These are phyloP conservation scores for Phyllotis vaccarum DNA, from an alignment of 2,797 vertebrate species.

Conservation along the genomic window DNA sequence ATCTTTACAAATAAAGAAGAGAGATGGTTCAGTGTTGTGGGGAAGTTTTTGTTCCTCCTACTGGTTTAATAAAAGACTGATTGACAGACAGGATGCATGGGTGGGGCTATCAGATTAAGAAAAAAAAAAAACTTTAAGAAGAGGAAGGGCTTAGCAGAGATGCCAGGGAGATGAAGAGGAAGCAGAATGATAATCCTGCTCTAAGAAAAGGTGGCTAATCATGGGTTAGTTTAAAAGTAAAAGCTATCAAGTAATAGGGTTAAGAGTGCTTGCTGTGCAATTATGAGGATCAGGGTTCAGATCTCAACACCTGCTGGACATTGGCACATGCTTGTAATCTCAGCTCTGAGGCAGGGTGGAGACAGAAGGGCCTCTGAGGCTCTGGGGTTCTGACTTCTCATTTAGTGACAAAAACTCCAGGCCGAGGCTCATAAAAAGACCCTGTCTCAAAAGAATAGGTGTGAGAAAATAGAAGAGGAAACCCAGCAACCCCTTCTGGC, in stretches of 20 bases:
- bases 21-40: too few species aligned
- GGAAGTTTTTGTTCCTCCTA: too few species aligned
- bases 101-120: too few species aligned
- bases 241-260: too few species aligned
- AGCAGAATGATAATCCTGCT: too few species aligned
- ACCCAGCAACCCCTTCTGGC: background rate
- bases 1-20: constrained; percentile 11
- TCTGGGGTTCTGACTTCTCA: background rate
- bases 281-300: background rate
- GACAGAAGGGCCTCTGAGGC: background rate
- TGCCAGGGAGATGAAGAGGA: too few species aligned
- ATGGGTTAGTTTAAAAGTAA: too few species aligned
- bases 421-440: background rate
- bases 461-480: background rate
- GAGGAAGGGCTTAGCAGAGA: too few species aligned
- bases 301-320: background rate
- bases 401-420: background rate
- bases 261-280: background rate
- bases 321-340: background rate
- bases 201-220: too few species aligned
- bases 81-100: too few species aligned
- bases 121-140: too few species aligned
- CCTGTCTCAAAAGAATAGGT: background rate
- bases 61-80: too few species aligned
- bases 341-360: background rate